phyloP scores from a whole-genome alignment of 2,888 invertebrate species.

The Fissipunctia ypsillon region DNA sequence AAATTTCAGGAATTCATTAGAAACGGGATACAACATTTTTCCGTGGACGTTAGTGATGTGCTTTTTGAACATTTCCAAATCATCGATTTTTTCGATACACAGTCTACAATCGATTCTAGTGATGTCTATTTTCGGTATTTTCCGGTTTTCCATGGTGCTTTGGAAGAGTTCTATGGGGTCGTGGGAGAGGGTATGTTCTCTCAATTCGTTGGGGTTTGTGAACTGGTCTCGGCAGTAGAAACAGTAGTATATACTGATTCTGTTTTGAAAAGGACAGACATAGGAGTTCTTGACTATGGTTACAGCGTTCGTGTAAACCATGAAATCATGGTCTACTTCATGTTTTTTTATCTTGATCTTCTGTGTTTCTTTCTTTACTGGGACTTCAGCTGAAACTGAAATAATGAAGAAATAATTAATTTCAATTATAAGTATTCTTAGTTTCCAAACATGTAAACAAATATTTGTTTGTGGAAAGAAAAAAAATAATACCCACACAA shows the following conservation, averaged over 20 bases:
- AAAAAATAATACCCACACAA: neutral
- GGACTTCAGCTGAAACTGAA: conserved; percentile 58
- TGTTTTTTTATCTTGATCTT: conserved; percentile 63
- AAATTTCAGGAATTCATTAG: conserved; percentile 84
- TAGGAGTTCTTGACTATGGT: conserved; percentile 82
- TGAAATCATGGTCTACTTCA: conserved; percentile 76
- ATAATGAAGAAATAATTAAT: neutral
- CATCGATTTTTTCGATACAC: conserved; percentile 81
- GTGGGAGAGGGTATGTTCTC: conserved; percentile 83
- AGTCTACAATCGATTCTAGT: conserved; percentile 84
- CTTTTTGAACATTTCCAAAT: conserved; percentile 75
- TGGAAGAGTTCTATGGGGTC: conserved; percentile 79
- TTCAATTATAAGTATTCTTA: neutral
- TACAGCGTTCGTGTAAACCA: conserved; percentile 79
- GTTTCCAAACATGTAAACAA: neutral
- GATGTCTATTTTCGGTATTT: conserved; percentile 85
- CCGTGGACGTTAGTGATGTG: conserved; percentile 78
- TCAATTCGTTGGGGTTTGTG: conserved; percentile 81
- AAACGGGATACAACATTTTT: conserved; percentile 73
- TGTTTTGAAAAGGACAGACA: conserved; percentile 76
- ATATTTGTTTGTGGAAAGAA: neutral
- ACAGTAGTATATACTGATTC: conserved; percentile 84
- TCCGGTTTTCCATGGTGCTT: conserved; percentile 80
- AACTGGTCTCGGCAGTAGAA: conserved; percentile 86
- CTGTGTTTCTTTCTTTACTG: conserved; percentile 63